Evolutionary conservation across 1,140 invertebrate genomes (phyloP).

Genomic region (Bradynema listronoti): DNA sequence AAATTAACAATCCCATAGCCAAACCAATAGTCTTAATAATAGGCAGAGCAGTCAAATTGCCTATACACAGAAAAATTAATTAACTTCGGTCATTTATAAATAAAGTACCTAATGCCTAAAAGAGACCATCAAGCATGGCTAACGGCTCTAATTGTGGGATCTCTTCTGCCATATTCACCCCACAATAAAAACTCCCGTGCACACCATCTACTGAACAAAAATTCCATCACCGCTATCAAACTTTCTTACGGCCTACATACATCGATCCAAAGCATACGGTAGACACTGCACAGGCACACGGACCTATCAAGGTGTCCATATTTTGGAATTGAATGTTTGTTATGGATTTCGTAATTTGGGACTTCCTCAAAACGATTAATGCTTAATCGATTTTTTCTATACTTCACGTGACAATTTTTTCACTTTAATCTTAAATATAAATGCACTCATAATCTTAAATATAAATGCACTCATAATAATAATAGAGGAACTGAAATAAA

Average conservation of each 20-base stretch:
- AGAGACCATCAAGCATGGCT: slow-evolving; percentile 36
- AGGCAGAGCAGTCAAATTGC: slow-evolving; percentile 43
- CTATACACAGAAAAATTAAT: slow-evolving; percentile 18
- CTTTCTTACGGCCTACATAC: slow-evolving; percentile 32
- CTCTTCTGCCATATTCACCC: slow-evolving; percentile 6
- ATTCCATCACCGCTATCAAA: slow-evolving; percentile 39
- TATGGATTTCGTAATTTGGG: too few relatives aligned
- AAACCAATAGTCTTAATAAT: slow-evolving; percentile 48
- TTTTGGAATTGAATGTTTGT: too few relatives aligned
- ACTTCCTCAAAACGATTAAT: too few relatives aligned
- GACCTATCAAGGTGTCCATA: slow-evolving; percentile 30
- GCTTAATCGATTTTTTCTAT: too few relatives aligned
- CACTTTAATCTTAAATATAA: too few relatives aligned
- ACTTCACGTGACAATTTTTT: too few relatives aligned
- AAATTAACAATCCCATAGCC: slow-evolving; percentile 49
- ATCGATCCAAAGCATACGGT: slow-evolving; percentile 44
- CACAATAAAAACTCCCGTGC: slow-evolving; percentile 26
- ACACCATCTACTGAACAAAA: slow-evolving; percentile 39
- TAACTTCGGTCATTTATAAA: slow-evolving; percentile 3
- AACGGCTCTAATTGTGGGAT: slow-evolving; percentile 42
- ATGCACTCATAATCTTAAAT: too few relatives aligned
- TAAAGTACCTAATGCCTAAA: slow-evolving; percentile 36
- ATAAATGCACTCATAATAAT: too few relatives aligned
- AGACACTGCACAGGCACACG: slow-evolving; percentile 36
- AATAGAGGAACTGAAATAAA: too few relatives aligned